Base-by-base conservation (phyloP, 1,140 invertebrate genomes). In the Amyelois transitella region DNA sequence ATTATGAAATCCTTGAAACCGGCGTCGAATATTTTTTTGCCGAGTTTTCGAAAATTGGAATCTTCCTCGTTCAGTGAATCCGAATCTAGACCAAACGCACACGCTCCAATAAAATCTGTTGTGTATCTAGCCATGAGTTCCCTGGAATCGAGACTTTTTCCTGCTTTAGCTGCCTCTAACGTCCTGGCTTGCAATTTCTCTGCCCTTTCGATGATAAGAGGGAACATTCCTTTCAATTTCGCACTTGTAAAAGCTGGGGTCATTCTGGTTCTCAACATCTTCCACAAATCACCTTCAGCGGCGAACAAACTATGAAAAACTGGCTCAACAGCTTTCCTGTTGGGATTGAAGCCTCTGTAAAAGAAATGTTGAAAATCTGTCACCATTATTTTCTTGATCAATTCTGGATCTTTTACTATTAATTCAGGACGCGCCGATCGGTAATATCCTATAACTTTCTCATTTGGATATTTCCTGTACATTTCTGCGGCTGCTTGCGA, bases 201-300 rank as follows among this genome's bases (percentile, higher is more conserved):
- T 1, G 82, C 81, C 45, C 84, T 77, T 25, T 89, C 77, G 12
- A 86, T 69, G 1, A 91, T 63, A 0, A 88, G 75, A 1, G 60
- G 58, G 8, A 91, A 90, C 88, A 92, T 91, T 0, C 59, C 66
- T 63, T 91, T 91, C 17, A 92, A 77, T 71, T 91, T 91, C 1
- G 88, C 88, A 0, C 89, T 88, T 0, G 90, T 90, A 58, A 92
- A 92, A 2, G 90, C 89, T 0, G 91, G 91, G 0, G 86, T 87
- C n/a, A 92, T 51, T 56, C 91, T 91, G 0, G 71, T 62, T 19
- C 91, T 70, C 0, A 92, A 51, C 38, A 75, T 73, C 43, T 79
- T 87, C 91, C 62, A 64, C 4, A 59, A 4, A 17, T 64, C 62
- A 18, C 62, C 62, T 12, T 64, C 62, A 17, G 51, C 53, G 0